Base-by-base conservation (phyloP, 2,888 invertebrate species). In the Unio pictorum region DNA sequence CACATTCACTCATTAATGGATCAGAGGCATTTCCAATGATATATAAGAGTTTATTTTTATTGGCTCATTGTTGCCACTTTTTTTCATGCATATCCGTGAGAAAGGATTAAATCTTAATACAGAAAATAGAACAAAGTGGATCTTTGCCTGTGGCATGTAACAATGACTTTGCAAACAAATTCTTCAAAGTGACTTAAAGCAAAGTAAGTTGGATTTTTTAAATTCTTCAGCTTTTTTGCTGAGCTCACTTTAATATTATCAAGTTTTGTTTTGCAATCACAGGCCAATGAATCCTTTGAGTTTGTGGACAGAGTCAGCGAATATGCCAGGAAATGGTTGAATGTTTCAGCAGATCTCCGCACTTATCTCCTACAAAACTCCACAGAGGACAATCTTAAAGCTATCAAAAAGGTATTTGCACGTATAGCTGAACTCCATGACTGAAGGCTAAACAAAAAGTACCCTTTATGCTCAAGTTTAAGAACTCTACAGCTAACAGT, bases 201-300 rank as follows among this genome's bases (percentile, higher is more conserved):
- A 45, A 45, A 45, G 45, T 45, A 45, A 11, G 28, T 45, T 45
- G 34, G 17, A 18, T 1, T 20, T 30, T 62, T 62, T n/a, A 3
- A 61, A 61, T 8, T 26, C 54, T 54, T 63, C 17, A 34, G 20
- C n/a, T 56, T 57, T 28, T 56, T 30, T 54, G 17, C 45, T 7
- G 26, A 58, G 20, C 0, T 15, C 26, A 26, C 26, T 61, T 18
- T 61, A 28, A 26, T 64, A 45, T 26, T 60, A 26, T 54, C 20
- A 56, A 58, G 45, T 54, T 55, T 61, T 58, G 75, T 75, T 20
- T 45, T 45, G 45, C 45, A 45, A 45, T 45, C 45, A 45, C 78
- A 91, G 90, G 91, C 91, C 3, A 91, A 91, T 81, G 86, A 87
- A 68, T 90, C 91, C 45, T 90, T 91, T 81, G 86, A 87, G 11